Conservation (phyloP, 2,113 vertebrate genomes). For the Tachysurus fulvidraco region DNA sequence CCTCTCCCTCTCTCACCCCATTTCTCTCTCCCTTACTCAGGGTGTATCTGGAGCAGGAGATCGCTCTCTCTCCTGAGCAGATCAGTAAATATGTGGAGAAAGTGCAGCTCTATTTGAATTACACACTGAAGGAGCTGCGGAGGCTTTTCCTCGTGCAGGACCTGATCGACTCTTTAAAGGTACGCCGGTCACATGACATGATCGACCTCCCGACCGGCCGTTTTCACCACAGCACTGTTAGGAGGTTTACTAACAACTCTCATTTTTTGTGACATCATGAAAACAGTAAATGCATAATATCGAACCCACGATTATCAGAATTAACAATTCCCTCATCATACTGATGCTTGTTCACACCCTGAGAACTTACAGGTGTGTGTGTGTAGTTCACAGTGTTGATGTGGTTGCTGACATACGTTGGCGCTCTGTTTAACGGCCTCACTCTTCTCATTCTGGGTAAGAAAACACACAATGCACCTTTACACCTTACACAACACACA, state of each 20-base stretch:
- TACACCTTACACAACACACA: neutral
- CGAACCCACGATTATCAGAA: neutral
- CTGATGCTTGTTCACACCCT: neutral
- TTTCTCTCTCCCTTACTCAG: conserved; percentile 63
- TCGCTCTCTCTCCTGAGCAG: conserved; percentile 94
- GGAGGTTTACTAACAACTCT: neutral
- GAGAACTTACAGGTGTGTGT: conserved; percentile 2
- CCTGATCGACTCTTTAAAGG: conserved; percentile 96
- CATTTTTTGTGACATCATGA: no score
- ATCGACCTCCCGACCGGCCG: neutral
- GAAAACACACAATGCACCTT: conserved; percentile 41
- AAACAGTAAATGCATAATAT: neutral
- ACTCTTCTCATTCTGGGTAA: conserved; percentile 97
- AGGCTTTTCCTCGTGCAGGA: conserved; percentile 98
- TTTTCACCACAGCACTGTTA: neutral
- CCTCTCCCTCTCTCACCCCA: neutral
- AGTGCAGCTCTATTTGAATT: conserved; percentile 90
- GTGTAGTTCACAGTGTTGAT: conserved; percentile 97
- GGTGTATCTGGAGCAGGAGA: conserved; percentile 92
- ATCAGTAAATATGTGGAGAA: conserved; percentile 97
- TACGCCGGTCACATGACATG: conserved; percentile 59
- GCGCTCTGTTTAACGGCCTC: conserved; percentile 97
- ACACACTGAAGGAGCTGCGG: conserved; percentile 91
- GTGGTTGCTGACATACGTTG: conserved; percentile 98
- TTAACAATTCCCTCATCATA: neutral